These are phyloP conservation scores for Chaetorhynchus papuensis DNA, from an alignment of 2,113 vertebrate genomes.

Conservation along the genomic window DNA sequence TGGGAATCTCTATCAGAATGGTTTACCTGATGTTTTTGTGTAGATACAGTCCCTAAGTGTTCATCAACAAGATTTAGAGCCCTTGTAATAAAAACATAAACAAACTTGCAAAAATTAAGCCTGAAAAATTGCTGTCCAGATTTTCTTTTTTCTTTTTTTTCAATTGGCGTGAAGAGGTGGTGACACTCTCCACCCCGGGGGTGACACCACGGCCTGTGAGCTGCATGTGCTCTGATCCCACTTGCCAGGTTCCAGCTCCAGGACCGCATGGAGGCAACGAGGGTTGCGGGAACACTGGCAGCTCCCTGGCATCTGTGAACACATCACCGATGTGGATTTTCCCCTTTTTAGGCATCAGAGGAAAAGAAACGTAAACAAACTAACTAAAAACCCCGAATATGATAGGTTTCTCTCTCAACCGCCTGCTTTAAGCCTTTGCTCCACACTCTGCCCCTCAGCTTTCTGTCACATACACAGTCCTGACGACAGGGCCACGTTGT, in stretches of 20 bases:
- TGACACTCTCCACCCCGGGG: fast-evolving
- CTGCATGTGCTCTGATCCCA: fast-evolving
- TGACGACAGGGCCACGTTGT: fast-evolving
- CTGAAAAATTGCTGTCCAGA: fast-evolving
- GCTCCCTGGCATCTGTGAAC: neutral
- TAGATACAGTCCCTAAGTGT: fast-evolving
- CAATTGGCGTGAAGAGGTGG: too few species aligned
- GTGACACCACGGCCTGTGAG: too few species aligned
- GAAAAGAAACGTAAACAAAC: too few species aligned
- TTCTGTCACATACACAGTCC: fast-evolving
- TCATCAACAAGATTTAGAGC: neutral
- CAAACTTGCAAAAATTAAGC: neutral
- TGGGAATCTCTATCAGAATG: neutral
- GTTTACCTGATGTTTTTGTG: neutral
- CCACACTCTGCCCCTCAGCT: neutral
- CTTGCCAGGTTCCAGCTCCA: fast-evolving
- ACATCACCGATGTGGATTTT: fast-evolving
- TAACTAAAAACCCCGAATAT: too few species aligned
- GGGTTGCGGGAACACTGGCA: fast-evolving
- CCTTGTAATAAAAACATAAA: neutral
- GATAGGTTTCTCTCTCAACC: fast-evolving
- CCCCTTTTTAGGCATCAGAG: neutral
- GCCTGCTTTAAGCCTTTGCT: neutral
- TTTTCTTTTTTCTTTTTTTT: neutral
- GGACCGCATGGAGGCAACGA: fast-evolving